Evolutionary conservation across 2,888 invertebrate genomes (phyloP), one percentile per base, ranked within the genome.

Genomic region (Synanthedon tipuliformis): DNA sequence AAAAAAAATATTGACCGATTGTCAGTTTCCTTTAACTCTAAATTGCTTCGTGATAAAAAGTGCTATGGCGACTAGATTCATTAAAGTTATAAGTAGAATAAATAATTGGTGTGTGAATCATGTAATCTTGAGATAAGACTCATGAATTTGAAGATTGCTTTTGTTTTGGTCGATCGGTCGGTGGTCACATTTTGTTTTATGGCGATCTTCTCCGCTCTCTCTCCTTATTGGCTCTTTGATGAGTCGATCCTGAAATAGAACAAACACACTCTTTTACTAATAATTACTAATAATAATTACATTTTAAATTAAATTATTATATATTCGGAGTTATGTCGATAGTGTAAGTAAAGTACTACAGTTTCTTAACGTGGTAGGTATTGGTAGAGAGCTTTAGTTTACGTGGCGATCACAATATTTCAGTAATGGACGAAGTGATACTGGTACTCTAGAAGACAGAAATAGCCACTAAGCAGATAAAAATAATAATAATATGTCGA

Each of bases 1-100:
- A 60, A 61, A 61, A 65, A 65, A 61, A 63, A 61, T n/a, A 61
- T 51, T 59, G 63, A 54, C 53, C 55, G 59, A 63, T 56, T 60
- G n/a, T 65, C 60, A 63, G 55, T 56, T 55, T 57, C 65, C 75
- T 69, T 72, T 69, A 66, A 71, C 69, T 79, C 72, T 78, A 77
- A 80, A 74, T 76, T 79, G 73, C 75, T 80, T 78, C 75, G 71
- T 76, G 63, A 78, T 72, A 77, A 80, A 80, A 77, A 83, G 82
- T 84, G 84, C 84, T 84, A 80, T 77, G 71, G 78, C 78, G 86
- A 87, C 86, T 87, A 87, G 86, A 87, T 79, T 87, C 78, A 66
- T 73, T 80, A 76, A 78, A 73, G 66, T 73, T 73, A 76, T 76
- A 75, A 75, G 71, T 81, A 77, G 68, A 79, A 80, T 85, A 82